Evolutionary conservation across 2,888 invertebrate species (phyloP).

Genomic region (Oscheius sp.): DNA sequence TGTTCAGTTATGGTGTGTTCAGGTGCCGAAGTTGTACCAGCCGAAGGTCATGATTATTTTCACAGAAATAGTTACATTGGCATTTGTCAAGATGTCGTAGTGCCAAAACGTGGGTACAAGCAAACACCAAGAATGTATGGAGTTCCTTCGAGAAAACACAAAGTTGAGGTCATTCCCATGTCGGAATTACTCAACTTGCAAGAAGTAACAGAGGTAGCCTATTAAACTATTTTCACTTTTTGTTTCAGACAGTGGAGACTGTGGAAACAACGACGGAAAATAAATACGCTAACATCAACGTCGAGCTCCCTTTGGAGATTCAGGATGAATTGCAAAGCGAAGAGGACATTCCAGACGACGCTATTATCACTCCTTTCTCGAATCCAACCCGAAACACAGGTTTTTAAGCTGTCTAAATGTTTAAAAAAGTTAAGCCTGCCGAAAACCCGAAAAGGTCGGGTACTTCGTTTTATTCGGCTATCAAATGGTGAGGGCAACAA

Average conservation of each 20-base stretch:
- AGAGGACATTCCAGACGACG: constrained; percentile 14
- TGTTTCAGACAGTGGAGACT: neutral
- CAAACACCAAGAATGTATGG: constrained; percentile 39
- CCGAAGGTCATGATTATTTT: constrained; percentile 55
- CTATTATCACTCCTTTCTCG: constrained; percentile 14
- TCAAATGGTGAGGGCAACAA: constrained; percentile 38
- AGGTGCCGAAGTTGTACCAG: constrained; percentile 49
- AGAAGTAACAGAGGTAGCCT: constrained; percentile 39
- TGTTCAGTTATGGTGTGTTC: neutral
- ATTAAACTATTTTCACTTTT: neutral
- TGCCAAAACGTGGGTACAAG: constrained; percentile 47
- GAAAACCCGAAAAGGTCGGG: constrained; percentile 44
- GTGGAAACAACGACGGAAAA: neutral
- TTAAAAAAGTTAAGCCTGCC: constrained; percentile 44
- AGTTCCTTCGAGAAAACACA: constrained; percentile 7
- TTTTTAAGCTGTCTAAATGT: neutral
- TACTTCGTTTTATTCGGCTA: constrained; percentile 58
- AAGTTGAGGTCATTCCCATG: constrained; percentile 18
- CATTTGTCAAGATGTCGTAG: constrained; percentile 44
- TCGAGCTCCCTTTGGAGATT: constrained; percentile 14
- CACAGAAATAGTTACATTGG: constrained; percentile 51
- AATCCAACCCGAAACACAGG: constrained; percentile 33
- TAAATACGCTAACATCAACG: neutral
- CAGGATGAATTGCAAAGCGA: constrained; percentile 17
- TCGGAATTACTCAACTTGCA: constrained; percentile 5